Evolutionary conservation across 2,888 invertebrate genomes (phyloP), one percentile per base, ranked within the genome.

Genomic region (Ochropleura leucogaster): DNA sequence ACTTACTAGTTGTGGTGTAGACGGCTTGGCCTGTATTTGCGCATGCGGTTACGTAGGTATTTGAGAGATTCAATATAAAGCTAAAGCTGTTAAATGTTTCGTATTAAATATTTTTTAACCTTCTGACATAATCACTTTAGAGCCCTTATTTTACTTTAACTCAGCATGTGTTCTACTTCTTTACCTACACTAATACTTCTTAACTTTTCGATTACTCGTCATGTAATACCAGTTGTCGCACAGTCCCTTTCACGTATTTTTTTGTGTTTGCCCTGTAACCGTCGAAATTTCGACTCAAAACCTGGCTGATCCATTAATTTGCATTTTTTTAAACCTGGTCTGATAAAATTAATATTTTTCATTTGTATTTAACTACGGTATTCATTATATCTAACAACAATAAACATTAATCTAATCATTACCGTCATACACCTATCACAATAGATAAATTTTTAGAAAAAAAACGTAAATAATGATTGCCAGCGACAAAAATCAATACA

Each of bases 401-500:
- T 44, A 30, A 30, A 30, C 40, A 49, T 49, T 10, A 40, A 74
- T 57, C 6, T 30, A 53, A 60, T 20, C 47, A 12, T 16, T 14
- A 9, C 16, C 9, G 42, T 57, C 66, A 42, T 51, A n/a, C 14
- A 16, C 6, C 4, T n/a, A 77, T 59, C 78, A 67, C 46, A 57
- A 42, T 67, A 74, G 1, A 57, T 42, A 46, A 75, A 75, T 30
- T 46, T 4, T 1, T 30, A 3, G 3, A 30, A 30, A 30, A 30
- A 30, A 30, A 30, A 30, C 30, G 10, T n/a, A 62, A 62, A 42
- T 63, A 82, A 53, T 67, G 40, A 81, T 64, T 18, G 9, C 44
- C n/a, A n/a, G 14, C 20, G 30, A 12, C 57, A 63, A 68, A 71
- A 68, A 69, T 82, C 63, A 67, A 84, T 62, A 53, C 69, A 68